Base-by-base conservation (phyloP, 2,113 vertebrate species). In the Rhabdomys dilectus region DNA sequence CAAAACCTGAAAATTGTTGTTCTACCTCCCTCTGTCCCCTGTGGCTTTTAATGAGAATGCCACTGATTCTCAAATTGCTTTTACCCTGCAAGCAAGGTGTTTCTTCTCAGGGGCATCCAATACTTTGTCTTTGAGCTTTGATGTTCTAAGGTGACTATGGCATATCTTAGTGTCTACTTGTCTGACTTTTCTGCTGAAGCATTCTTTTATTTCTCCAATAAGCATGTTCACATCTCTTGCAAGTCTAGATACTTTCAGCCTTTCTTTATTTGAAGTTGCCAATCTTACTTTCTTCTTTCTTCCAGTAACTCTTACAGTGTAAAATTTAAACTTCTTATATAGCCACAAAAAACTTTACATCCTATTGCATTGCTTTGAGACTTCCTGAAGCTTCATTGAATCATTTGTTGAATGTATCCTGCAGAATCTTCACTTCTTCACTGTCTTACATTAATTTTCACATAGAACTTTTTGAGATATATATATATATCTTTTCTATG, bases 1-100 rank as follows among this genome's bases (percentile, higher is more conserved):
- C 58, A 76, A 56, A 91, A 91, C 93, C n/a, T 75, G 88, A 95
- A 66, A 91, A 96, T 68, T 93, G 45, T 16, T 62, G 19, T 91
- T 51, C 3, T 51, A 53, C 11, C 73, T 82, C 58, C 11, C 26
- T 64, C 15, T 21, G n/a, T n/a, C 51, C 42, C 91, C 89, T 8
- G 3, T 34, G 42, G 78, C 66, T 89, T 73, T 56, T 68, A 72
- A 22, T 36, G 21, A 86, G 39, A 90, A 81, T 10, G 78, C 29
- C 8, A 60, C 72, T 80, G 73, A 22, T 80, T 88, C 75, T 81
- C 31, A 68, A 94, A 89, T 72, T 93, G 53, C 21, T 85, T 93
- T 84, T 84, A 39, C 26, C 5, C 15, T 39, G 24, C 5, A 76
- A 48, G 66, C 58, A 89, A 80, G 29, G 42, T 87, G 22, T 80